A percentile compares a stretch with the other conserved stretches of the same genome.
Evolutionary conservation across 1,140 invertebrate species (phyloP).

Genomic region (Zaprionus camerounensis): DNA sequence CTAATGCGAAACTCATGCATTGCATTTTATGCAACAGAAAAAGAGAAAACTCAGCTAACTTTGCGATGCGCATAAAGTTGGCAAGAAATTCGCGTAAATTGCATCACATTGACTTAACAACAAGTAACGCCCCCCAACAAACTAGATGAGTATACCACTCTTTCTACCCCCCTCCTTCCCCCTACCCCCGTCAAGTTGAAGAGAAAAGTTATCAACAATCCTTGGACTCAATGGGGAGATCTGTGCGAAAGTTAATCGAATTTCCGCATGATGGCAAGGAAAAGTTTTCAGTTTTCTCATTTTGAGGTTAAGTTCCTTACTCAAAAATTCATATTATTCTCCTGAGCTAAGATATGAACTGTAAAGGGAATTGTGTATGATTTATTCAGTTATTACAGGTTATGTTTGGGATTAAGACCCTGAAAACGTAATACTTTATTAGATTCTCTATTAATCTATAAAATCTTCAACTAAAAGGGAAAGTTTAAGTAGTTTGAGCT

Average conservation of each 20-base stretch:
- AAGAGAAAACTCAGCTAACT: conserved; percentile 4
- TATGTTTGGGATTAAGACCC: background rate
- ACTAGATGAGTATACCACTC: background rate
- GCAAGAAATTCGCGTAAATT: conserved; percentile 18
- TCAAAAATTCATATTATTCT: background rate
- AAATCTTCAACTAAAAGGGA: no score
- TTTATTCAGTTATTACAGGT: background rate
- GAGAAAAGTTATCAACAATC: background rate
- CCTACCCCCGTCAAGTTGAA: background rate
- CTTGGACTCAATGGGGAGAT: background rate
- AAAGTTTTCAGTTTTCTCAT: background rate
- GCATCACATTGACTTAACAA: conserved; percentile 15
- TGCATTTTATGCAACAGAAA: conserved; percentile 30
- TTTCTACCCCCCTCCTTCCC: background rate
- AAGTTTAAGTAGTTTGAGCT: no score
- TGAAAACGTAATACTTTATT: no score
- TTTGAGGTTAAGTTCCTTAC: background rate
- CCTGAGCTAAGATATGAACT: background rate
- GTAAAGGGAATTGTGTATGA: background rate
- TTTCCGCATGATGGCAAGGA: background rate
- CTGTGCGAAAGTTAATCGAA: conserved; percentile 5
- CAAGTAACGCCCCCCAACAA: conserved; percentile 1
- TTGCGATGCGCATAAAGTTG: conserved; percentile 24
- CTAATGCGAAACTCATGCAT: conserved; percentile 16
- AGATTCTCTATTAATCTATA: no score